phyloP scores from a whole-genome alignment of 2,888 invertebrate genomes.

The Parascotia fuliginaria region DNA sequence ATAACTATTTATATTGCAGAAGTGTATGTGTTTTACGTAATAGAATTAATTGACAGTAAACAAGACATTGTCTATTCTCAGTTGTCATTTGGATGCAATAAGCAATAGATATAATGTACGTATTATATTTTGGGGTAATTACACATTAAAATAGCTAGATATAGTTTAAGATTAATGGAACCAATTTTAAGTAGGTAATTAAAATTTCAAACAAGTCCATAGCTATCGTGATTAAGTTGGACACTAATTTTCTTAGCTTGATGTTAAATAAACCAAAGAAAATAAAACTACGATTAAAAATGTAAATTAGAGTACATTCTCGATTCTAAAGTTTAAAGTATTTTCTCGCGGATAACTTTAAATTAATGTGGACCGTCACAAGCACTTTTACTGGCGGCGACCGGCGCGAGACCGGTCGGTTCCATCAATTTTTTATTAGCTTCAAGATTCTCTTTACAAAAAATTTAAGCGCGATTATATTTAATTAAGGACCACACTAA shows the following conservation, averaged over 20 bases:
- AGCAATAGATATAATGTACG: too few relatives aligned
- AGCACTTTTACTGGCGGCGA: constrained; percentile 57
- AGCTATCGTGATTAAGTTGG: constrained; percentile 38
- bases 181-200: constrained; percentile 28
- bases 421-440: constrained; percentile 76
- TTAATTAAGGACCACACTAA: constrained; percentile 67
- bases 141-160: too few relatives aligned
- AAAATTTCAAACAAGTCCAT: constrained; percentile 35
- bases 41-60: too few relatives aligned
- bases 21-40: too few relatives aligned
- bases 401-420: constrained; percentile 53
- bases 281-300: constrained; percentile 74
- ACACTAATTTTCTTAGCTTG: constrained; percentile 50
- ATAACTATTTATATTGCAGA: too few relatives aligned
- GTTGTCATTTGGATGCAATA: too few relatives aligned
- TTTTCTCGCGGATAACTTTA: constrained; percentile 78
- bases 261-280: constrained; percentile 63
- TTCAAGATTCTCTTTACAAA: constrained; percentile 60
- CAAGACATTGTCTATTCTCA: too few relatives aligned
- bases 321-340: constrained; percentile 76
- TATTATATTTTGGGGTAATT: too few relatives aligned
- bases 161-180: too few relatives aligned
- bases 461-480: constrained; percentile 61
- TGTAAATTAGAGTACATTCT: constrained; percentile 75
- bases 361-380: constrained; percentile 76